phyloP scores from a whole-genome alignment of 2,113 vertebrate species.

The Symphodus melops region DNA sequence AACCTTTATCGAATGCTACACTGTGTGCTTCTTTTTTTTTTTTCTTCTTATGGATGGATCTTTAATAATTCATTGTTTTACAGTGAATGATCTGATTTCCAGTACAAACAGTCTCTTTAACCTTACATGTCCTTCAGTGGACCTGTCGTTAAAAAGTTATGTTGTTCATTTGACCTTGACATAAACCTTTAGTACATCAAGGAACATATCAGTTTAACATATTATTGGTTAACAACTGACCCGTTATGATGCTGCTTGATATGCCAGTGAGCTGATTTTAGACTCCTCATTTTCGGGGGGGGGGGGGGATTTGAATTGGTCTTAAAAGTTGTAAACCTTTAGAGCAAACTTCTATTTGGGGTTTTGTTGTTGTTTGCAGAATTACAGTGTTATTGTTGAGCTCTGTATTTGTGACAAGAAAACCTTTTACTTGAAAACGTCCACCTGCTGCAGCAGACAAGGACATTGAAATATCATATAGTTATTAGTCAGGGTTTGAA shows the following conservation, averaged over 20 bases:
- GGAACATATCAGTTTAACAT: conserved; percentile 14
- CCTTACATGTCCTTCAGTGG: conserved; percentile 9
- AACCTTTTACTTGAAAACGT: too few relatives aligned
- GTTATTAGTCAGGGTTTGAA: conserved; percentile 5
- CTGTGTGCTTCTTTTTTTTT: conserved; percentile 4
- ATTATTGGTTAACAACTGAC: conserved; percentile 17
- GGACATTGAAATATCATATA: conserved; percentile 4
- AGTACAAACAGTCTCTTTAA: background rate
- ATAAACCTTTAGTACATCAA: background rate
- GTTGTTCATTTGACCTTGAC: background rate
- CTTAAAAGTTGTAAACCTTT: background rate
- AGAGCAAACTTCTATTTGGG: background rate
- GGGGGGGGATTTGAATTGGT: background rate
- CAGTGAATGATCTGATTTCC: conserved; percentile 1
- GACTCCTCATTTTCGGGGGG: background rate
- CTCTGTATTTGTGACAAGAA: background rate
- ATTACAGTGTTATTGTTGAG: conserved; percentile 4
- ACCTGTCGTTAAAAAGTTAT: conserved; percentile 20
- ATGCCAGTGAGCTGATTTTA: background rate
- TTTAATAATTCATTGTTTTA: conserved; percentile 24
- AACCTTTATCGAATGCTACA: conserved; percentile 5
- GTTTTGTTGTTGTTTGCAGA: conserved; percentile 6
- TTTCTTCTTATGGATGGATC: conserved; percentile 17
- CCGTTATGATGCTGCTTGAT: background rate
- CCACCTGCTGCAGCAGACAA: conserved; percentile 9